phyloP scores from a whole-genome alignment of 1,140 invertebrate genomes.

The Zaprionus vittiger region DNA sequence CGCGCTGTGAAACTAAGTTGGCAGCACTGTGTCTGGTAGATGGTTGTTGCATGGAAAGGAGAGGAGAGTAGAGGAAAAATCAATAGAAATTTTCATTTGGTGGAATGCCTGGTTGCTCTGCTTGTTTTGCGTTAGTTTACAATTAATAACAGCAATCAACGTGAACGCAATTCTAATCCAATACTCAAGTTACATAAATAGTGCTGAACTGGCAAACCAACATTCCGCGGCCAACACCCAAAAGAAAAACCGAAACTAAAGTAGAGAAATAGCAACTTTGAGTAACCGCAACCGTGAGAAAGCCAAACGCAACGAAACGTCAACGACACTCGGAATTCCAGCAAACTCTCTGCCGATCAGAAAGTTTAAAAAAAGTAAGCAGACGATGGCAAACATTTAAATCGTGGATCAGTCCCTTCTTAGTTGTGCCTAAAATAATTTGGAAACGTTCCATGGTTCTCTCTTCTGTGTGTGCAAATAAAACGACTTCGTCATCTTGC shows the following conservation, averaged over 20 bases:
- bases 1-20: constrained; percentile 2
- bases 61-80: constrained; percentile 76
- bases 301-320: constrained; percentile 47
- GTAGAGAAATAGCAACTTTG: constrained; percentile 6
- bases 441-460: constrained; percentile 44
- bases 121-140: constrained; percentile 67
- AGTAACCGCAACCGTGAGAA: constrained; percentile 41
- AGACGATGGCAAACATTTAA: not conserved
- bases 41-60: constrained; percentile 58
- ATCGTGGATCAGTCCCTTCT: not conserved
- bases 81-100: constrained; percentile 80
- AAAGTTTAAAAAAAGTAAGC: constrained; percentile 56
- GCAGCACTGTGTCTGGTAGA: constrained; percentile 62
- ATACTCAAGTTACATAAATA: constrained; percentile 62
- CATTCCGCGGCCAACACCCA: constrained; percentile 77
- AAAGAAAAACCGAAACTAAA: constrained; percentile 26
- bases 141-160: constrained; percentile 56
- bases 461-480: constrained; percentile 46
- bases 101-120: constrained; percentile 63
- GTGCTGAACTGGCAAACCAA: constrained; percentile 28
- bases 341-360: constrained; percentile 37
- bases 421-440: constrained; percentile 38
- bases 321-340: constrained; percentile 41
- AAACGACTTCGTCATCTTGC: constrained; percentile 79
- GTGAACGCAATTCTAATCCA: constrained; percentile 40